Conservation (phyloP, 2,113 vertebrate genomes). For the Piaya cayana region DNA sequence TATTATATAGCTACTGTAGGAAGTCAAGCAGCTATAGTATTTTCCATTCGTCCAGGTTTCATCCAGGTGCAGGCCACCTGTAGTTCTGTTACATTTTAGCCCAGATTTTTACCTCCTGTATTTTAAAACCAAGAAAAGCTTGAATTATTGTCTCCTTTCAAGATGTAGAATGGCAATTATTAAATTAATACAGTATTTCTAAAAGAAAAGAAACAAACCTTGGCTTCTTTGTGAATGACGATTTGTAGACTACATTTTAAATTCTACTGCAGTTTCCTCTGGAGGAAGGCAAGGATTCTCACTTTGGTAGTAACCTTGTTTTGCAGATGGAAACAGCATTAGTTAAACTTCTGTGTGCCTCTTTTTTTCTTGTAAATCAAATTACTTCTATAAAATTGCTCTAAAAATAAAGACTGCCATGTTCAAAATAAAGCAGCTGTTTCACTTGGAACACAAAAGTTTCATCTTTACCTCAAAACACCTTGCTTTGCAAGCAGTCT, state of each 20-base stretch:
- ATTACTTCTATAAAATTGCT: neutral
- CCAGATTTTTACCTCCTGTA: neutral
- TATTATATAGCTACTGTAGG: constrained; percentile 61
- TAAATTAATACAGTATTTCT: neutral
- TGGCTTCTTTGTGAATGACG: neutral
- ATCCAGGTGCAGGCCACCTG: constrained; percentile 75
- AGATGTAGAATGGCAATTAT: neutral
- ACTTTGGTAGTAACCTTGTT: neutral
- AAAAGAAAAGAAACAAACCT: neutral
- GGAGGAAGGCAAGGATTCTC: neutral
- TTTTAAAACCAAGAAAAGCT: neutral
- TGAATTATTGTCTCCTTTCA: neutral
- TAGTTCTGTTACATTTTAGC: neutral
- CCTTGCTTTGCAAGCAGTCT: neutral
- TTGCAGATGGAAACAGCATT: neutral
- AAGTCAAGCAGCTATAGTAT: constrained; percentile 40
- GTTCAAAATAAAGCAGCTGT: neutral
- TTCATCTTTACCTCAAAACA: neutral
- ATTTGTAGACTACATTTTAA: constrained; percentile 10
- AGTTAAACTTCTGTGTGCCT: neutral
- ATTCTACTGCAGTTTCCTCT: constrained; percentile 37
- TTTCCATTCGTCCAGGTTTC: constrained; percentile 66
- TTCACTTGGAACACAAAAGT: neutral
- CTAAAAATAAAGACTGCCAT: neutral
- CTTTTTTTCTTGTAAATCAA: neutral